Base-by-base conservation (phyloP, 1,140 invertebrate species). In the Phthorimaea operculella region DNA sequence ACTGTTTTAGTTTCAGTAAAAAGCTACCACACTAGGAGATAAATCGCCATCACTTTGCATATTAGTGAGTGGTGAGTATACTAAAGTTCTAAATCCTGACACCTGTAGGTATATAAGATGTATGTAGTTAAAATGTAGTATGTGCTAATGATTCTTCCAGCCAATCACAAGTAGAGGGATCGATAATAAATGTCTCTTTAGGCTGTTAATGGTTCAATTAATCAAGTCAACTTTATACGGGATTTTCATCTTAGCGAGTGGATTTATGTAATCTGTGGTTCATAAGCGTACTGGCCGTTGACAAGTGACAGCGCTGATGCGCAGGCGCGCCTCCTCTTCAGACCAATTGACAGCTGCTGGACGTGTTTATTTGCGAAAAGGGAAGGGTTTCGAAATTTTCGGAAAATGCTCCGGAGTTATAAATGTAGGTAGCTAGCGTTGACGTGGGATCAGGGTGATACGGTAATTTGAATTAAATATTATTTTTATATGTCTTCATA, bases 231-330 rank as follows among this genome's bases (percentile, higher is more conserved):
- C 58, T 79, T 71, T 73, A 74, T 66, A 64, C 54, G 54, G 70
- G 72, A 68, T 80, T 81, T 79, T 73, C 70, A 71, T 82, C 72
- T 83, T 75, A 83, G 73, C 55, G 51, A 60, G 64, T 71, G 74
- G 77, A 83, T 83, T 80, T 76, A 78, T 78, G 75, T 76, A 78
- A 81, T 76, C 72, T 68, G 54, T 60, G 54, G 63, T 64, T 66
- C 57, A 16, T 11, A 17, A 47, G 61, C 58, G 63, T 58, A 53
- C 53, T 50, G 58, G 65, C 68, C 66, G 63, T 65, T 63, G 60
- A 16, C 58, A 59, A 63, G 49, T 74, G 72, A 76, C 73, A 69
- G 66, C 53, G 60, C 48, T 39, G 34, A 36, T 57, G 61, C 64
- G 58, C 70, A 74, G 66, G 63, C 74, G 78, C 71, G 74, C 62